Evolutionary conservation across 2,113 vertebrate genomes (phyloP).

Genomic region (Stigmatopora nigra): DNA sequence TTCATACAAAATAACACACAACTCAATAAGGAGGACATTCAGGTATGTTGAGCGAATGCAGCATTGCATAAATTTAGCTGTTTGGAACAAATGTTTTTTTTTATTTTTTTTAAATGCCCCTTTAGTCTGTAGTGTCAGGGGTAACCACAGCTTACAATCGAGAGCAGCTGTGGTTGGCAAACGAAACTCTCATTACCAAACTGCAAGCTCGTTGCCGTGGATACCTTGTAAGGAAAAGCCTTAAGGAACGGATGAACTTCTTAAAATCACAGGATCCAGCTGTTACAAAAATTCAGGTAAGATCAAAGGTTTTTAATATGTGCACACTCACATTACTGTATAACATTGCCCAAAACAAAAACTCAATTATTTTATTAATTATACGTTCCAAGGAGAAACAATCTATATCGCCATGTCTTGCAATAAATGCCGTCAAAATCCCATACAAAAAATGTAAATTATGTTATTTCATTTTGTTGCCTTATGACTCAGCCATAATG

Average conservation of each 20-base stretch:
- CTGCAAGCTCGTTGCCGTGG: constrained; percentile 91
- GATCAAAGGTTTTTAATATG: background rate
- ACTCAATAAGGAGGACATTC: constrained; percentile 90
- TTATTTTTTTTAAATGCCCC: background rate
- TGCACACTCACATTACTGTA: background rate
- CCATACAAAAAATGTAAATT: background rate
- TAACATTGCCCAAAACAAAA: background rate
- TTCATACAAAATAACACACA: constrained; percentile 83
- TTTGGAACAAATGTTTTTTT: background rate
- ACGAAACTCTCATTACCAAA: constrained; percentile 83
- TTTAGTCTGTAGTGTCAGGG: constrained; percentile 79
- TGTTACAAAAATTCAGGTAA: constrained; percentile 89
- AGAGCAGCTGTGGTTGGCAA: constrained; percentile 95
- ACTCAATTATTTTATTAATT: background rate
- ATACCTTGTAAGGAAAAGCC: constrained; percentile 80
- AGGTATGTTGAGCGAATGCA: constrained; percentile 65
- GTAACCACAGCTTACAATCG: constrained; percentile 92
- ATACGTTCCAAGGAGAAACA: background rate
- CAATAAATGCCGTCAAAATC: background rate
- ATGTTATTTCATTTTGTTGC: background rate
- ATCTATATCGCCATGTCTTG: background rate
- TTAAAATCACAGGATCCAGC: constrained; percentile 84
- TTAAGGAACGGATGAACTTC: constrained; percentile 78
- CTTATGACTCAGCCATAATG: background rate
- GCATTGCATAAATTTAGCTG: background rate